Evolutionary conservation across 2,888 invertebrate genomes (phyloP), one percentile per base, ranked within the genome.

Genomic region (Dryococelus australis): DNA sequence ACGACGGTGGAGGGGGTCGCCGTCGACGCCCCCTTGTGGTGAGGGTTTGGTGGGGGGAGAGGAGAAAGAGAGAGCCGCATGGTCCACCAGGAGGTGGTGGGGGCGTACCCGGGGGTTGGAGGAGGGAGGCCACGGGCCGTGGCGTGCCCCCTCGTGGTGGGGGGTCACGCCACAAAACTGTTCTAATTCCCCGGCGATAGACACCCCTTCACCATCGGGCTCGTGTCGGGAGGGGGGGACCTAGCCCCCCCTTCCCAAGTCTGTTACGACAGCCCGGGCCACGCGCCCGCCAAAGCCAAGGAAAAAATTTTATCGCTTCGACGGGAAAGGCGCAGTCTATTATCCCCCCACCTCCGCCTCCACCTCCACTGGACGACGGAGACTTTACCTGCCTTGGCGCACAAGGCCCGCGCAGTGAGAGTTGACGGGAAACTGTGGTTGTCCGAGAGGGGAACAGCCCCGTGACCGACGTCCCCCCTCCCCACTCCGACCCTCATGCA

Each of bases 121-220:
- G n/a, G 65, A 24, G 65, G 65, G 65, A 65, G 65, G 16, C 20
- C 65, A n/a, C 65, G 65, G 65, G 24, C 65, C 65, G n/a, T 24
- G 51, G 51, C 6, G n/a, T 10, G 47, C 16, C 2, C 2, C 47
- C 47, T 47, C 16, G 16, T 47, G 65, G 65, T 65, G 35, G 65
- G 65, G 65, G 65, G 65, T 65, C 65, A 24, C 65, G n/a, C 65
- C 65, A 65, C 65, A 65, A 65, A 65, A 65, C 65, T 65, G 65
- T 65, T 65, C 65, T 65, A 65, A 65, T 65, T 65, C n/a, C 65
- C 65, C n/a, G 65, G 8, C 65, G 65, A 24, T n/a, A n/a, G 65
- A 65, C 65, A 65, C 65, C 65, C 20, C 65, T 65, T 65, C 65
- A 65, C 65, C 65, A 1, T 65, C 65, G 65, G 8, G 8, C 65